phyloP scores from a whole-genome alignment of 2,888 invertebrate genomes.

The Oithona nana region DNA sequence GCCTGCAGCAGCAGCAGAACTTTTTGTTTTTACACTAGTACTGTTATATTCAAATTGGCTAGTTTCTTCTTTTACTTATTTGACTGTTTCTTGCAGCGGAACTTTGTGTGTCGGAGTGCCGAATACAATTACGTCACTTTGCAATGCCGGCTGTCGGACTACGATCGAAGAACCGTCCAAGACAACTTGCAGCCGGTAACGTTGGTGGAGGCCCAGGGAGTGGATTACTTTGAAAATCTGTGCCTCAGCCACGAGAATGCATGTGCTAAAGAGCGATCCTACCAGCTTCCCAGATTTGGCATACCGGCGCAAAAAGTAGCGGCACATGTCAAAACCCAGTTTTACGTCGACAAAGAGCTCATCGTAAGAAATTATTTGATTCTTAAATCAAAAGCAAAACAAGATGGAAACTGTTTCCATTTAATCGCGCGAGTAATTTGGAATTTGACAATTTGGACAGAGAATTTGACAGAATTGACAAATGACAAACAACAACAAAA shows the following conservation, averaged over 20 bases:
- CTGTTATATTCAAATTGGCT: too few relatives aligned
- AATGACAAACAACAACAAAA: too few relatives aligned
- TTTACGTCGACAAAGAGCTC: slow-evolving; percentile 79
- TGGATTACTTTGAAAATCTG: slow-evolving; percentile 72
- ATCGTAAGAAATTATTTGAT: too few relatives aligned
- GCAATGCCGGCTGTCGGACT: slow-evolving; percentile 73
- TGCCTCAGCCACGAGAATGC: slow-evolving; percentile 49
- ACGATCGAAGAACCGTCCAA: slow-evolving; percentile 66
- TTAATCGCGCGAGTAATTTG: too few relatives aligned
- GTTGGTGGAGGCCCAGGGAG: slow-evolving; percentile 63
- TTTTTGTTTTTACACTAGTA: neutral
- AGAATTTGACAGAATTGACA: too few relatives aligned
- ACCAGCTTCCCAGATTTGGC: slow-evolving; percentile 40
- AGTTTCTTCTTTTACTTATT: too few relatives aligned
- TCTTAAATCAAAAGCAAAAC: too few relatives aligned
- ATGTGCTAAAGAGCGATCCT: slow-evolving; percentile 3
- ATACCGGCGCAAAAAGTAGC: slow-evolving; percentile 79
- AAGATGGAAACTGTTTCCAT: too few relatives aligned
- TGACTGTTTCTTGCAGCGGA: slow-evolving; percentile 45
- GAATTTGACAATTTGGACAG: too few relatives aligned
- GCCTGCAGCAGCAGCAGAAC: neutral
- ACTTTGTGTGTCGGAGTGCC: slow-evolving; percentile 73
- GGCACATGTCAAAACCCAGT: slow-evolving; percentile 73
- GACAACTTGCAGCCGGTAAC: slow-evolving; percentile 48
- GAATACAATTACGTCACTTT: slow-evolving; percentile 85